Evolutionary conservation across 2,797 vertebrate genomes (phyloP).

Genomic region (Xenops minutus): DNA sequence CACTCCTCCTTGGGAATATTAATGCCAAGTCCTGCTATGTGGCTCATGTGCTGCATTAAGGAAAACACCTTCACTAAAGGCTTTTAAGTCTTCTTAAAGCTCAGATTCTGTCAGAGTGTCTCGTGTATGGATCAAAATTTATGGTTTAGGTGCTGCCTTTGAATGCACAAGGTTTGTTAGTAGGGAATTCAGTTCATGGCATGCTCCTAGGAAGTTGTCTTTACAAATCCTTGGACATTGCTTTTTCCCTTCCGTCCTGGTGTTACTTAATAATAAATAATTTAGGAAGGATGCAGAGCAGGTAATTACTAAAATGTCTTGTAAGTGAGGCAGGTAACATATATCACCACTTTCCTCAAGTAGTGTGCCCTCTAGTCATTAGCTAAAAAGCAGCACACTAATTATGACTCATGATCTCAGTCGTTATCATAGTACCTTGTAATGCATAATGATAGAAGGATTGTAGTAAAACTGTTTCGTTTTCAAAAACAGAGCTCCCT

Average conservation of each 20-base stretch:
- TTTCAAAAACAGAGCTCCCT: not conserved
- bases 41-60: not conserved
- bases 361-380: not conserved
- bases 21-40: not conserved
- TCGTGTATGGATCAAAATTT: not conserved
- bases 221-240: not conserved
- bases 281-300: not conserved
- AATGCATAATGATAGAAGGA: not conserved
- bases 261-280: not conserved
- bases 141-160: not conserved
- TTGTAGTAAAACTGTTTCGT: not conserved
- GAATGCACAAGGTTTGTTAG: not conserved
- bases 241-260: not conserved
- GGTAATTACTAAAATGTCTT: not conserved
- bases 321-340: not conserved
- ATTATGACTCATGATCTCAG: not conserved
- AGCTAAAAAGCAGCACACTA: not conserved
- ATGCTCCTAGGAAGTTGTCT: not conserved
- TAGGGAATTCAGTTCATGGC: not conserved
- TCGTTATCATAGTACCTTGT: not conserved
- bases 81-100: not conserved
- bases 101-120: not conserved
- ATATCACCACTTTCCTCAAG: not conserved
- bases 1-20: not conserved
- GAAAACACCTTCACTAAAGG: not conserved